Evolutionary conservation across 2,888 invertebrate genomes (phyloP).

Genomic region (Apodemia hepburni): DNA sequence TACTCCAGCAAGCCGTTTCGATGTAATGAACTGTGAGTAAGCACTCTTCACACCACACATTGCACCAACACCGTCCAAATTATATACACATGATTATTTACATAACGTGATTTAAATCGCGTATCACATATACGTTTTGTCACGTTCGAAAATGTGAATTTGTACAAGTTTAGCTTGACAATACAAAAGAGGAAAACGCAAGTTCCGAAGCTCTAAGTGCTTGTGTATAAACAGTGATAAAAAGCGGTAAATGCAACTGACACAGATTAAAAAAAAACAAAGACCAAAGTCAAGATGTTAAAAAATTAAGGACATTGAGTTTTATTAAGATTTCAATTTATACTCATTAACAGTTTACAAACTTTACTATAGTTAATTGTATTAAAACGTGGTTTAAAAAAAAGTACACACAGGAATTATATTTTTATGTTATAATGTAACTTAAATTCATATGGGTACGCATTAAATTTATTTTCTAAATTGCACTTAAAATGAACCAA

Average conservation of each 20-base stretch:
- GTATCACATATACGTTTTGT: constrained; percentile 26
- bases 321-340: no score
- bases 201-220: constrained; percentile 41
- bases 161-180: constrained; percentile 26
- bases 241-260: constrained; percentile 4
- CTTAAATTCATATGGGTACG: no score
- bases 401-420: no score
- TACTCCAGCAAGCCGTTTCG: constrained; percentile 41
- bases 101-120: constrained; percentile 25
- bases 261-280: constrained; percentile 12
- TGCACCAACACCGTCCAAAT: constrained; percentile 42
- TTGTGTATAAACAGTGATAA: constrained; percentile 45
- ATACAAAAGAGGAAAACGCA: constrained; percentile 30
- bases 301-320: neutral
- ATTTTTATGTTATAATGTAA: no score
- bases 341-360: no score
- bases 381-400: no score
- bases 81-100: constrained; percentile 37
- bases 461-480: no score
- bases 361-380: no score
- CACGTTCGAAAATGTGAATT: constrained; percentile 26
- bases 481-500: no score
- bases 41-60: constrained; percentile 46
- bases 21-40: constrained; percentile 43
- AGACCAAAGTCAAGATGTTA: constrained; percentile 20